Conservation (phyloP, 2,888 invertebrate species). For the Pachycephus smyrnensis region DNA sequence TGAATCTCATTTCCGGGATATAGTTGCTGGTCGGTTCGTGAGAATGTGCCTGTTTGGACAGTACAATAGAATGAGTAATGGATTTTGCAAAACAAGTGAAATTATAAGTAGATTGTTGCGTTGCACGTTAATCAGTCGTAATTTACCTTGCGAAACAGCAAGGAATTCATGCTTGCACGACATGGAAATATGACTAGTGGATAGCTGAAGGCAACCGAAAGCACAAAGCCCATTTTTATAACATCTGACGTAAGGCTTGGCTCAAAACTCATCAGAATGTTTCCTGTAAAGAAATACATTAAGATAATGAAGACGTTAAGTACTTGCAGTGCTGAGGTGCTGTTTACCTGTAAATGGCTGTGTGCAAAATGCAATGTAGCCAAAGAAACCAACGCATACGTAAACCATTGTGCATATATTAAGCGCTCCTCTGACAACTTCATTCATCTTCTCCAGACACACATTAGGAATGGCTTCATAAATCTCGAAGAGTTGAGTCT, state of each 20-base stretch:
- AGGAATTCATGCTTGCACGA: slow-evolving; percentile 91
- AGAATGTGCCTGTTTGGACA: slow-evolving; percentile 72
- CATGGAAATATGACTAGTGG: slow-evolving; percentile 98
- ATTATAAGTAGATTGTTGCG: neutral
- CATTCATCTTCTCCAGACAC: slow-evolving; percentile 89
- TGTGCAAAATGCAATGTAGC: slow-evolving; percentile 89
- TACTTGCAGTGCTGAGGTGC: neutral
- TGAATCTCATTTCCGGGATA: slow-evolving; percentile 88
- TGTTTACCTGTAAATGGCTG: slow-evolving; percentile 77
- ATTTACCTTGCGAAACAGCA: slow-evolving; percentile 85
- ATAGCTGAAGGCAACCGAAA: slow-evolving; percentile 96
- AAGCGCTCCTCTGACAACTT: slow-evolving; percentile 88
- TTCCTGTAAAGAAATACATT: slow-evolving; percentile 73
- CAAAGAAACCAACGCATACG: slow-evolving; percentile 91
- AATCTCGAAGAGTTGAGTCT: slow-evolving; percentile 95
- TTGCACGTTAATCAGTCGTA: neutral
- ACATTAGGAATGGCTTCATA: slow-evolving; percentile 91
- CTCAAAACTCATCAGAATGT: slow-evolving; percentile 89
- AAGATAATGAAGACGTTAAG: slow-evolving; percentile 14
- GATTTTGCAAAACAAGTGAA: neutral
- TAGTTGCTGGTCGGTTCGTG: slow-evolving; percentile 77
- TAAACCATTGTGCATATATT: slow-evolving; percentile 93
- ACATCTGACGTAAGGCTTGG: slow-evolving; percentile 86
- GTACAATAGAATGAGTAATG: slow-evolving; percentile 11
- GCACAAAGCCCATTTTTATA: slow-evolving; percentile 94